A percentile compares a stretch with the other conserved stretches of the same genome.
Evolutionary conservation across 2,113 vertebrate genomes (phyloP).

Genomic region (Oreochromis tanganicae): DNA sequence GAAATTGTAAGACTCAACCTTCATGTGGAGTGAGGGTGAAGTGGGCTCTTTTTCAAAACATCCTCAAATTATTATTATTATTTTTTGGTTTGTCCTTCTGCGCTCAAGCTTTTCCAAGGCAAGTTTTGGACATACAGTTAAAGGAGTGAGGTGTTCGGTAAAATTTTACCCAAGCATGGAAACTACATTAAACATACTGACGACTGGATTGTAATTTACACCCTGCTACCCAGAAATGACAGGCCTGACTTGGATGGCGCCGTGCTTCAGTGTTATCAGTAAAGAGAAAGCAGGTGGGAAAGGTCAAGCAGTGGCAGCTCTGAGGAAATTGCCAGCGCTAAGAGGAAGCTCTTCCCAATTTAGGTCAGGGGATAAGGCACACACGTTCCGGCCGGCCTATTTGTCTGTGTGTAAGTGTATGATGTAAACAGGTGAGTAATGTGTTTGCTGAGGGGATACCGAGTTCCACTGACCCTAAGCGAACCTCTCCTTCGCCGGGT

Average conservation of each 20-base stretch:
- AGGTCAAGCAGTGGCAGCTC: neutral
- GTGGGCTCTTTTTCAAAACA: neutral
- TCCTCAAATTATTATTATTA: neutral
- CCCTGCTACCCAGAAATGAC: neutral
- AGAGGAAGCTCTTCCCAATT: neutral
- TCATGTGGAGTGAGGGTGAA: neutral
- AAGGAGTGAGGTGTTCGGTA: neutral
- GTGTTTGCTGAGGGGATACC: constrained; percentile 54
- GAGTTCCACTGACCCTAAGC: constrained; percentile 62
- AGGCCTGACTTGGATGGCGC: neutral
- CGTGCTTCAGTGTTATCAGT: neutral
- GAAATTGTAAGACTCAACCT: neutral
- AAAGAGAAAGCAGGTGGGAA: constrained; percentile 19
- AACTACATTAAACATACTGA: neutral
- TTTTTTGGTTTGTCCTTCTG: fast-evolving
- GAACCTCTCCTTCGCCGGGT: constrained; percentile 48
- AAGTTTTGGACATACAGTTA: neutral
- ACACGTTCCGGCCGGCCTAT: neutral
- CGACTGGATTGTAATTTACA: fast-evolving
- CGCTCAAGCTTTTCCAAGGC: neutral
- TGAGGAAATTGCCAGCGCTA: constrained; percentile 4
- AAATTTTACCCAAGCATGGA: neutral
- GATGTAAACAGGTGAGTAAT: constrained; percentile 35
- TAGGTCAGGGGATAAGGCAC: neutral
- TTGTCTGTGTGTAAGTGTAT: neutral